Evolutionary conservation across 1,140 invertebrate species (phyloP), one percentile per base, ranked within the genome.

Genomic region (Achroia grisella): DNA sequence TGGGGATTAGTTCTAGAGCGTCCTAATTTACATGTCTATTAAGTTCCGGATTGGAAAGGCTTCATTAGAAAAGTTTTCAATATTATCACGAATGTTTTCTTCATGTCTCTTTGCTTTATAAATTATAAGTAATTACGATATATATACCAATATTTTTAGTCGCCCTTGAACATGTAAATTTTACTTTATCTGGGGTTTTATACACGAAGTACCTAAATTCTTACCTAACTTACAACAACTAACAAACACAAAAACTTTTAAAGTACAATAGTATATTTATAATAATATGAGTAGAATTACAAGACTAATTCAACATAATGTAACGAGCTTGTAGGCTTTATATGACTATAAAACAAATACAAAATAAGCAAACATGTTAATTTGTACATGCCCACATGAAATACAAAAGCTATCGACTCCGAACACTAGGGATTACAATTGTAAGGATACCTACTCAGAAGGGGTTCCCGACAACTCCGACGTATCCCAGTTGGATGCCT

Each of bases 401-500:
- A 42, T 42, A 32, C 28, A 42, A 42, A 42, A 15, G 30, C 23
- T 12, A 32, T 42, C 28, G 40, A 17, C 35, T 40, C 30, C 39
- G 3, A 28, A 29, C 13, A 10, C 41, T 44, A 8, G 52, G 53
- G 53, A 56, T 48, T 51, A 49, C 45, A 46, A 54, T 51, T 50
- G 39, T 34, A 48, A 55, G 6, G 56, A 55, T 52, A 52, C 41
- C 37, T 52, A 59, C 45, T 39, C 23, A 17, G 33, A 28, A 12
- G 23, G 15, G 41, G 11, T 43, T 44, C 40, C 35, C 11, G 17
- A 2, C 17, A 6, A 37, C 35, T 10, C 39, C 32, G 36, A 51
- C 47, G 45, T 15, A 46, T 55, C 45, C 55, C 56, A 35, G 36
- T 39, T 28, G 52, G 48, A 39, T 44, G 47, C 56, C 47, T 51